Evolutionary conservation across 2,113 vertebrate genomes (phyloP).

Genomic region (Triplophysa siluroides): DNA sequence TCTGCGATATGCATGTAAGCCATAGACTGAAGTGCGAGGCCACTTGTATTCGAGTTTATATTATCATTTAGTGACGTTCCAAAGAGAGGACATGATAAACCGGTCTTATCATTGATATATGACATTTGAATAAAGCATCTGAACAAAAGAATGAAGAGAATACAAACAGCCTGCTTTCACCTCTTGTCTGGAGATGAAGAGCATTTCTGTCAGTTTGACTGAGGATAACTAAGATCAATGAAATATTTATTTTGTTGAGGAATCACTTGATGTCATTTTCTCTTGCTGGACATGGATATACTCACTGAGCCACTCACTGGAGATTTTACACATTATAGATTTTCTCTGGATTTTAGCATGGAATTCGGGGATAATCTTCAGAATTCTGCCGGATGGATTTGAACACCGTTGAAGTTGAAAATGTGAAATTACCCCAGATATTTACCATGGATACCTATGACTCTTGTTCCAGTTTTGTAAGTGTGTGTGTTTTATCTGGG

Average conservation of each 20-base stretch:
- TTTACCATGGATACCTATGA: too few relatives aligned
- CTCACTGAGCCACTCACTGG: neutral
- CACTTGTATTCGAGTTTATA: neutral
- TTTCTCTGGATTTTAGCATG: too few relatives aligned
- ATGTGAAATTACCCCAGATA: too few relatives aligned
- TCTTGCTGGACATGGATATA: conserved; percentile 1
- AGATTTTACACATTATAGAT: too few relatives aligned
- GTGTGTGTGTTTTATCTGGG: too few relatives aligned
- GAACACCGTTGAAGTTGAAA: too few relatives aligned
- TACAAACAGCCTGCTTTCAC: neutral
- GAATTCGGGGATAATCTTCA: neutral
- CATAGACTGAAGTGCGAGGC: too few relatives aligned
- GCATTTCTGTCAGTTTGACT: conserved; percentile 2
- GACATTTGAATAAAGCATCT: neutral
- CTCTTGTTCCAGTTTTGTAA: too few relatives aligned
- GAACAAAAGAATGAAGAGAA: neutral
- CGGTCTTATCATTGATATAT: neutral
- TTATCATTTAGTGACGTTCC: neutral
- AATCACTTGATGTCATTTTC: conserved; percentile 24
- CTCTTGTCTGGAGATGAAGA: conserved; percentile 7
- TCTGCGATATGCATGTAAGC: too few relatives aligned
- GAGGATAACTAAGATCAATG: conserved; percentile 20
- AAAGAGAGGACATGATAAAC: neutral
- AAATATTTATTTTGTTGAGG: conserved; percentile 25
- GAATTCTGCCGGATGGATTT: neutral